Base-by-base conservation (phyloP, 2,113 vertebrate genomes). In the Daboia siamensis region DNA sequence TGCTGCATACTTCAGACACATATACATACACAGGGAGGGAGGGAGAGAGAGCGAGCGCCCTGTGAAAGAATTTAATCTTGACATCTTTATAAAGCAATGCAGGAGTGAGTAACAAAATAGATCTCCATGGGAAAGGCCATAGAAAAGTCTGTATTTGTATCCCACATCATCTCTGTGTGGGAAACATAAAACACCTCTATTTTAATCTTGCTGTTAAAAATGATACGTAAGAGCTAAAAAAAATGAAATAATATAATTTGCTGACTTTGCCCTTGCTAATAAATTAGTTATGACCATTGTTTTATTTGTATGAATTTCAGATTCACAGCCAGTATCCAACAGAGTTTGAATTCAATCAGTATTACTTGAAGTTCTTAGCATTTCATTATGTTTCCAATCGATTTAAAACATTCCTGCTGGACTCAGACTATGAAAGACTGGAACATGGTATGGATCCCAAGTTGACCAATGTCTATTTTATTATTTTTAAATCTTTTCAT, bases 261-360 rank as follows among this genome's bases (percentile, higher is more conserved):
- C 33, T 80, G 74, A 80, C 33, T 80, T 80, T 80, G 33, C 33
- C 33, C 7, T 80, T 80, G 74, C 0, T 80, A 29, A 89, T 21
- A 29, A 89, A 46, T 56, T 92, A 10, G 61, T 93, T 94, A 51
- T 92, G 91, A 61, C 44, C 93, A 57, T 80, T 90, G 33, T 96
- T 92, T 52, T 46, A 87, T 80, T 7, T 69, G 51, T 94, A 12
- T 93, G 57, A 95, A 90, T 94, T 97, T 97, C 97, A 99, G 99
- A 97, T 99, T 97, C 98, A 99, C 97, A 98, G 97, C 96, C 99
- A 99, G 93, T 98, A 98, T 97, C 99, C 99, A 93, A 97, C 98
- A 87, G 99, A 99, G 96, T 99, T 99, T 98, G 99, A 99, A 97
- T 99, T 99, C 97, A 99, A 99, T 98, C 99, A 99, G 88, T 98